A percentile compares a stretch with the other conserved stretches of the same genome.
phyloP scores from a whole-genome alignment of 2,797 vertebrate species.

The Heterohyrax brucei region DNA sequence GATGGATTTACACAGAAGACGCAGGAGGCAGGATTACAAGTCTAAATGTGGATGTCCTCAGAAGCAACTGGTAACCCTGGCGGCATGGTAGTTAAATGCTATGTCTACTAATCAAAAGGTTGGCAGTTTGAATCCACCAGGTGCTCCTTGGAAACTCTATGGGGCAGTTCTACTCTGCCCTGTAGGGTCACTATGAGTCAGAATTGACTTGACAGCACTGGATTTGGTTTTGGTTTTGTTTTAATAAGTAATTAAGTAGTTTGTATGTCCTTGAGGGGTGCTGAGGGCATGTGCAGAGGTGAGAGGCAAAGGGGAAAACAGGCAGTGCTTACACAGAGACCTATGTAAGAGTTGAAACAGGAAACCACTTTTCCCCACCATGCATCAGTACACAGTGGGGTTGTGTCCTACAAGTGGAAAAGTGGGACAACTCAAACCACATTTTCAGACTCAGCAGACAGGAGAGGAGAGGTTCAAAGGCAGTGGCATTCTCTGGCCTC shows the following conservation, averaged over 20 bases:
- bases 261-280: background rate
- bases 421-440: conserved; percentile 41
- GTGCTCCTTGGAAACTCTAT: too few relatives aligned
- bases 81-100: background rate
- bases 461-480: conserved; percentile 60
- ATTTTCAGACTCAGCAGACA: conserved; percentile 10
- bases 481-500: conserved; percentile 66
- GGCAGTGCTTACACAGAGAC: conserved; percentile 10
- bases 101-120: background rate
- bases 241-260: too few relatives aligned
- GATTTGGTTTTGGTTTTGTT: too few relatives aligned
- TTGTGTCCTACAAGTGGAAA: conserved; percentile 45
- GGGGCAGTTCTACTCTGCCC: too few relatives aligned
- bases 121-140: too few relatives aligned
- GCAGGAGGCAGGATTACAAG: conserved; percentile 37
- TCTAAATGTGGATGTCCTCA: conserved; percentile 54
- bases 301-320: background rate
- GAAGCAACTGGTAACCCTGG: background rate
- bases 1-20: conserved; percentile 69
- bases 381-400: conserved; percentile 8
- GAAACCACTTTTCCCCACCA: conserved; percentile 59
- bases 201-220: too few relatives aligned
- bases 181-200: too few relatives aligned
- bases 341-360: conserved; percentile 45
- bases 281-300: background rate